phyloP scores from a whole-genome alignment of 2,888 invertebrate species.

The Eumacrocentrus americanus region DNA sequence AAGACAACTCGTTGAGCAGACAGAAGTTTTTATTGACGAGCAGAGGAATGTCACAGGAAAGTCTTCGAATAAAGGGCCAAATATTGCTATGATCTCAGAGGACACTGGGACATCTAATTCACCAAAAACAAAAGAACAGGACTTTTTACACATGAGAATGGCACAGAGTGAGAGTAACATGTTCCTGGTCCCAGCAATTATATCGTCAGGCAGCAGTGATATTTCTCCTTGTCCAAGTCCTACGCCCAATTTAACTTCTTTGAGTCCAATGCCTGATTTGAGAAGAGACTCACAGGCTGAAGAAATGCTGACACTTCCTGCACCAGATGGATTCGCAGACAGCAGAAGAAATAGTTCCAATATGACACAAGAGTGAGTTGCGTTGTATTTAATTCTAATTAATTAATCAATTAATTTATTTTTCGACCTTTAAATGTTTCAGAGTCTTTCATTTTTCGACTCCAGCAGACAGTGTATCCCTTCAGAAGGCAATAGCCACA shows the following conservation, averaged over 20 bases:
- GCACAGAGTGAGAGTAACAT: slow-evolving; percentile 39
- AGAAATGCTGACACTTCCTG: slow-evolving; percentile 70
- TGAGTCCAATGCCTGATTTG: slow-evolving; percentile 72
- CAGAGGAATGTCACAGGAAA: slow-evolving; percentile 56
- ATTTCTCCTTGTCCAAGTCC: slow-evolving; percentile 64
- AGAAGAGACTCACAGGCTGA: slow-evolving; percentile 69
- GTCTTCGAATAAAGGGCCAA: slow-evolving; percentile 45
- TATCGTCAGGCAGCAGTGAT: slow-evolving; percentile 61
- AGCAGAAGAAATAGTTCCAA: slow-evolving; percentile 67
- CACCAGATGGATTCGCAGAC: slow-evolving; percentile 83
- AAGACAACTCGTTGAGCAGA: slow-evolving; percentile 79
- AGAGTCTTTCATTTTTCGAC: slow-evolving; percentile 45
- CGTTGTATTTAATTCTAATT: neutral
- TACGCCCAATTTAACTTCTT: slow-evolving; percentile 66
- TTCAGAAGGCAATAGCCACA: slow-evolving; percentile 33
- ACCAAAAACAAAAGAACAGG: slow-evolving; percentile 28
- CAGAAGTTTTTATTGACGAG: slow-evolving; percentile 75
- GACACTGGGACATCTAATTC: slow-evolving; percentile 27
- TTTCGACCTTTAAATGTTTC: neutral
- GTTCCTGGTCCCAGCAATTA: slow-evolving; percentile 58
- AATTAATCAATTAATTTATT: neutral
- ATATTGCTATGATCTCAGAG: slow-evolving; percentile 44
- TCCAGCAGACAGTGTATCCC: slow-evolving; percentile 33
- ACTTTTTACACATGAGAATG: slow-evolving; percentile 26
- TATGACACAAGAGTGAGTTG: slow-evolving; percentile 45